Evolutionary conservation across 1,140 invertebrate genomes (phyloP), one percentile per base, ranked within the genome.

Genomic region (Drosophila azteca): DNA sequence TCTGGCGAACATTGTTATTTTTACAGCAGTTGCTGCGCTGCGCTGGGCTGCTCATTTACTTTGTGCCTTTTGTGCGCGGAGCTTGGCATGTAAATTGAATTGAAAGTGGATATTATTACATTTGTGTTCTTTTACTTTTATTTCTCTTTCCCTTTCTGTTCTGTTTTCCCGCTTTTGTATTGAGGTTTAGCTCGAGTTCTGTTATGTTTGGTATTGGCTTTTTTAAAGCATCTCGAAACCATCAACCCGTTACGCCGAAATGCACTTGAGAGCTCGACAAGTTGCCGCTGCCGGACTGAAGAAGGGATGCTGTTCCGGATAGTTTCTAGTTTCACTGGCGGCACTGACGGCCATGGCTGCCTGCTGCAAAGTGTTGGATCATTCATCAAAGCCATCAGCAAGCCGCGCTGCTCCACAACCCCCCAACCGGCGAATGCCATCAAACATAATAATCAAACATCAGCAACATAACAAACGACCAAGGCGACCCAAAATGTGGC

Each of bases 381-480:
- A 88, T 87, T 87, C 83, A 87, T 87, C 82, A 88, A 87, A 88
- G 69, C 66, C 51, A 60, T 58, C 60, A 41, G 22, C 41, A 39
- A 39, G 35, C 54, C 44, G 44, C 44, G 39, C 39, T 43, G 17
- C 43, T n/a, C n/a, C n/a, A n/a, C n/a, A n/a, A n/a, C 45, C 49
- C 46, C 39, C 62, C 17, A 24, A 48, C 74, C 71, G 62, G 60
- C 63, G 58, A 83, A 79, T 79, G 79, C 83, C 83, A 88, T 88
- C 83, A 88, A 88, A 88, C 84, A 88, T 88, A 88, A 88, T 88
- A 88, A 88, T 88, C 83, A 88, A 88, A 88, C 83, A 88, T 88
- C 83, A 88, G 79, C 76, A 83, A 77, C 84, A 88, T 88, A 88
- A 88, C 83, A 88, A 88, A 88, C 84, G 84, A 88, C 80, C 65